Evolutionary conservation across 2,113 vertebrate species (phyloP), one percentile per base, ranked within the genome.

Genomic region (Promerops cafer): DNA sequence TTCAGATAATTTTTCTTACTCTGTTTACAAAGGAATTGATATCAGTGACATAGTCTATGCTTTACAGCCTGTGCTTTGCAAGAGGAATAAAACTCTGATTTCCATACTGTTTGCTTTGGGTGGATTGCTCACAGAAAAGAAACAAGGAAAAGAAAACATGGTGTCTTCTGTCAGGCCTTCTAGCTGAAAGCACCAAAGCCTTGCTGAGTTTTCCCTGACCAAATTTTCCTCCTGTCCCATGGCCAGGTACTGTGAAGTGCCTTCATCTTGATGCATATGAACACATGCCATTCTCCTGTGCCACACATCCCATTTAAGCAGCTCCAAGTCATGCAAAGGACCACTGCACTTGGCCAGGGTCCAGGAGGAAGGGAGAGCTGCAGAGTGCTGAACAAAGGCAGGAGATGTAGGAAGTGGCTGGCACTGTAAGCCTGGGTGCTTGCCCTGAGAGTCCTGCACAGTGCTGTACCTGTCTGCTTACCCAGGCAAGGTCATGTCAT

Each of bases 311-410:
- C 3, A 9, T 68, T 57, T 39, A 26, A 31, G 33, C 15, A 33
- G 16, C n/a, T 66, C 37, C 33, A 39, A 7, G 45, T 11, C 0
- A 0, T 23, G 20, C 37, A 42, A 4, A 57, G 53, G 16, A 42
- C 28, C 13, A 20, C 30, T 30, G 6, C 2, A 21, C 14, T 68
- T 3, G 1, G 70, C 16, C 4, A 3, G 50, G 24, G 26, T 10
- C 18, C 12, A 18, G 13, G 35, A 31, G 30, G 19, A 26, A 22
- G 23, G 27, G 23, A 44, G 40, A 4, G 2, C 23, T 54, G 31
- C 30, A 4, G 39, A 20, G 16, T 15, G 1, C n/a, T 24, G 39
- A 31, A 11, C 27, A 37, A 22, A 6, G 44, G 40, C 28, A 11
- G 40, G 24, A 13, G 7, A 9, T 5, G 2, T 18, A 16, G 30